phyloP scores from a whole-genome alignment of 2,113 vertebrate species.

The Calyptomena viridis region DNA sequence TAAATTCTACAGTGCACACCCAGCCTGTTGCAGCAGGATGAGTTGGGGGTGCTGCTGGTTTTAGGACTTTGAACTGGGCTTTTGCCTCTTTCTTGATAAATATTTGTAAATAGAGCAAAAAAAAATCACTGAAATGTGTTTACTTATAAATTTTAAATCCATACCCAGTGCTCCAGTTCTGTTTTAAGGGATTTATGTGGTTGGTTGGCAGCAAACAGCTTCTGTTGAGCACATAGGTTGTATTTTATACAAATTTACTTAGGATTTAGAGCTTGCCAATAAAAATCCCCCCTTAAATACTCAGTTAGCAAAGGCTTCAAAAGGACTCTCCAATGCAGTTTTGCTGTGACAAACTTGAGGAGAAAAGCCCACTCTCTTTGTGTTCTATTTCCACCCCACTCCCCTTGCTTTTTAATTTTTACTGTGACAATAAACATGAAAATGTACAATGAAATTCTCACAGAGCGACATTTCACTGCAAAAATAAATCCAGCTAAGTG shows the following conservation, averaged over 20 bases:
- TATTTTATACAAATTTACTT: neutral
- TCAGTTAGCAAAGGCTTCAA: neutral
- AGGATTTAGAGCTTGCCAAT: neutral
- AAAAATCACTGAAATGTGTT: neutral
- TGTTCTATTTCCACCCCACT: neutral
- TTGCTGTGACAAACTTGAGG: neutral
- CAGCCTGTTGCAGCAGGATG: neutral
- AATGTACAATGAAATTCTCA: neutral
- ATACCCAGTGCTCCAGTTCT: neutral
- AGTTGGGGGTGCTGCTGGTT: neutral
- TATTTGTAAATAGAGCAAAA: neutral
- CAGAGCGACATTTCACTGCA: neutral
- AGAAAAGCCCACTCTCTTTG: neutral
- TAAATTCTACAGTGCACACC: rapidly evolving
- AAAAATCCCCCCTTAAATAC: rapidly evolving
- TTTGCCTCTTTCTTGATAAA: neutral
- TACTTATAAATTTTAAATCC: neutral
- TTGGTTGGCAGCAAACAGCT: neutral
- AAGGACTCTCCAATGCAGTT: neutral
- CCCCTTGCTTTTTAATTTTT: neutral
- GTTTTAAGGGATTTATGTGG: neutral
- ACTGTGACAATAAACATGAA: neutral
- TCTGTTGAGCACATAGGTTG: neutral
- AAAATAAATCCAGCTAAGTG: neutral
- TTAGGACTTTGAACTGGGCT: neutral